Conservation (phyloP, 2,888 invertebrate species). For the Calameuta pallipes region DNA sequence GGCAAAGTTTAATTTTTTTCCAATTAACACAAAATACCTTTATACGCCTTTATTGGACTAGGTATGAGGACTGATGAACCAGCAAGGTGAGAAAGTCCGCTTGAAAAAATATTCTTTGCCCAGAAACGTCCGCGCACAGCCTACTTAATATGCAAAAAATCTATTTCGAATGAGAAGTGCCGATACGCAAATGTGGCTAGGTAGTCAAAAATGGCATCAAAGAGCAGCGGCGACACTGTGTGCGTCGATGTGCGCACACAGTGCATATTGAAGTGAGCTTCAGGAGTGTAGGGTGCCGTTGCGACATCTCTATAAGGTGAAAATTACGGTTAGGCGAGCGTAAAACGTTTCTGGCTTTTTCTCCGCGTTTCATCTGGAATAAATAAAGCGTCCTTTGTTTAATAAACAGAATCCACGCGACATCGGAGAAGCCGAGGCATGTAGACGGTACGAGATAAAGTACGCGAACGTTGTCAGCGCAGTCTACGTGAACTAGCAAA, state of each 20-base stretch:
- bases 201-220: neutral
- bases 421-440: constrained; percentile 16
- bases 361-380: constrained; percentile 25
- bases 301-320: constrained; percentile 3
- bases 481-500: neutral
- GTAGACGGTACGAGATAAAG: neutral
- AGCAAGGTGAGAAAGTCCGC: neutral
- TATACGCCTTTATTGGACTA: neutral
- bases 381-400: constrained; percentile 42
- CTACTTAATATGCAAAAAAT: neutral
- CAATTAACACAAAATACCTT: neutral
- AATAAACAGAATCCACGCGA: constrained; percentile 33
- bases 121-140: neutral
- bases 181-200: neutral
- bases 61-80: neutral
- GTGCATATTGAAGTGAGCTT: neutral
- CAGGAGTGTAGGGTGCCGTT: neutral
- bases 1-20: neutral
- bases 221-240: neutral
- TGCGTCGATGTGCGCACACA: neutral
- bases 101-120: neutral
- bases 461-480: too few species aligned
- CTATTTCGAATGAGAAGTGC: neutral
- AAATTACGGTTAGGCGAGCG: constrained; percentile 9
- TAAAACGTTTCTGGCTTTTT: constrained; percentile 32